Evolutionary conservation across 2,888 invertebrate species (phyloP).

Genomic region (Criorhina ranunculi): DNA sequence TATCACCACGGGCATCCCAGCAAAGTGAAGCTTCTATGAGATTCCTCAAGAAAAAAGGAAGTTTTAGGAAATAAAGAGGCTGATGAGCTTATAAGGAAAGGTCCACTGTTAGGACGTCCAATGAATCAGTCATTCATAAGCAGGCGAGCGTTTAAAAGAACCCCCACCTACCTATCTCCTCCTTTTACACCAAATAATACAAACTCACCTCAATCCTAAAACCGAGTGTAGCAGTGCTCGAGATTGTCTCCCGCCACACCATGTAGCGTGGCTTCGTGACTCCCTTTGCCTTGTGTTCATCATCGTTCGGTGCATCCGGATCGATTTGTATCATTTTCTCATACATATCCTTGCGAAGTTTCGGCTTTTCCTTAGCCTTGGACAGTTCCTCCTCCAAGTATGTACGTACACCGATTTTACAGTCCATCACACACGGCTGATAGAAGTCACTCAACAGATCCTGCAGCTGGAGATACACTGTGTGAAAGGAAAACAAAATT

Average conservation of each 20-base stretch:
- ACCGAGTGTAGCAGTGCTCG: conserved; percentile 97
- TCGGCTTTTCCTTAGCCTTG: conserved; percentile 97
- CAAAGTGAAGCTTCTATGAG: too few relatives aligned
- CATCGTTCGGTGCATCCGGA: conserved; percentile 93
- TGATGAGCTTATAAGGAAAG: too few relatives aligned
- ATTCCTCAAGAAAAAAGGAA: too few relatives aligned
- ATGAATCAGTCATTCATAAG: too few relatives aligned
- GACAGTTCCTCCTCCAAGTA: conserved; percentile 97
- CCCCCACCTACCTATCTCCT: too few relatives aligned
- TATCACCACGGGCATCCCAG: too few relatives aligned
- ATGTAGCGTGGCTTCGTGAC: conserved; percentile 97
- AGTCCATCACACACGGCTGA: conserved; percentile 98
- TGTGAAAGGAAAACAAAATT: conserved; percentile 80
- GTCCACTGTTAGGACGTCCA: too few relatives aligned
- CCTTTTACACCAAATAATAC: too few relatives aligned
- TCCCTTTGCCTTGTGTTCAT: conserved; percentile 95
- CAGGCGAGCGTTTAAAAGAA: too few relatives aligned
- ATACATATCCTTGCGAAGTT: conserved; percentile 97
- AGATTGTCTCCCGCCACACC: conserved; percentile 98
- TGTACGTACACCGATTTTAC: conserved; percentile 97
- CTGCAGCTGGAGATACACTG: conserved; percentile 94
- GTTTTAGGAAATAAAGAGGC: too few relatives aligned
- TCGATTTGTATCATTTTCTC: conserved; percentile 99
- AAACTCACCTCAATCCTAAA: conserved; percentile 93
- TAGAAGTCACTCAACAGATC: conserved; percentile 96